These are phyloP conservation scores for Seira musarum DNA, from an alignment of 2,888 invertebrate genomes.

Conservation along the genomic window DNA sequence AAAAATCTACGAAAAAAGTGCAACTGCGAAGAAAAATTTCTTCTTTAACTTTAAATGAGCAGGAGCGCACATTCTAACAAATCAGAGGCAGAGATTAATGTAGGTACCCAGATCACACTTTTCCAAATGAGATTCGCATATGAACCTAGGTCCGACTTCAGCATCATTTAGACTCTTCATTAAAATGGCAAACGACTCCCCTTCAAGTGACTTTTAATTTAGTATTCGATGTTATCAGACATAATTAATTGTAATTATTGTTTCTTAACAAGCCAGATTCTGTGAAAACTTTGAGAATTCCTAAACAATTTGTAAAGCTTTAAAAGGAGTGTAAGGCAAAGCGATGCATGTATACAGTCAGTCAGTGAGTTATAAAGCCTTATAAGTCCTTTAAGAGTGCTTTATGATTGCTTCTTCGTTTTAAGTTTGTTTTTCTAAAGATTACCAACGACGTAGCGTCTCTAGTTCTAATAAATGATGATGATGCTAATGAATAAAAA, in stretches of 20 bases:
- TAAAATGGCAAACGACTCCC: background rate
- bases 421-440: background rate
- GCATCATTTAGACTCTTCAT: background rate
- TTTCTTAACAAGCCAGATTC: background rate
- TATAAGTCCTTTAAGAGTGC: background rate
- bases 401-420: background rate
- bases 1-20: background rate
- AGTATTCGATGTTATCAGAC: background rate
- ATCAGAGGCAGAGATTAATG: too few species aligned
- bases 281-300: background rate
- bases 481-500: background rate
- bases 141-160: background rate
- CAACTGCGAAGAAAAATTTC: background rate
- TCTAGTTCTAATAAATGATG: background rate
- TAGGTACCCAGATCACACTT: too few species aligned
- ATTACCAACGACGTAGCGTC: background rate
- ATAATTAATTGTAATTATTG: background rate
- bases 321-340: background rate
- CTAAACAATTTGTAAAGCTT: background rate
- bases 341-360: background rate
- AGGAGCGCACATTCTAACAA: too few species aligned
- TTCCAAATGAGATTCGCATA: too few species aligned
- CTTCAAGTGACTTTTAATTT: background rate
- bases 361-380: background rate
- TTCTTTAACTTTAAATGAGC: background rate